A percentile compares a stretch with the other conserved stretches of the same genome.
phyloP scores from a whole-genome alignment of 2,113 vertebrate species.

The Eidolon helvum region DNA sequence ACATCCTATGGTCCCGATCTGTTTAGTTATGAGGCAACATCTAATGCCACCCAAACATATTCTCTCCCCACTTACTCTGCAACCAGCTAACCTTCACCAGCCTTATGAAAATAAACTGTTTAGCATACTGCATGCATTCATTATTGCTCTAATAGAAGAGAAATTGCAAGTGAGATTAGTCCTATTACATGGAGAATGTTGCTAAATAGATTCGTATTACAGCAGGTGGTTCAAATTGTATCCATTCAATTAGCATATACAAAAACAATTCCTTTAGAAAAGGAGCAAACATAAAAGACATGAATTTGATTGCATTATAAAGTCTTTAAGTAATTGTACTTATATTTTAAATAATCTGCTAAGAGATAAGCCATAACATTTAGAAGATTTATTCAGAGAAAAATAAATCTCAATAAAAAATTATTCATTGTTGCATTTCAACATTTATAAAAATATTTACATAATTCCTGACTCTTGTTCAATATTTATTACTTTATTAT shows the following conservation, averaged over 20 bases:
- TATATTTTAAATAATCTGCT: slow-evolving; percentile 25
- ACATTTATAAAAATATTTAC: not conserved
- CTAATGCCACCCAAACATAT: not conserved
- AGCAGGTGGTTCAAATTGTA: slow-evolving; percentile 13
- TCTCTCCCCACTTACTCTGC: not conserved
- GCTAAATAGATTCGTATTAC: slow-evolving; percentile 17
- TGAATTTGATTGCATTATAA: not conserved
- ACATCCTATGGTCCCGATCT: not conserved
- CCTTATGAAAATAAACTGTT: not conserved
- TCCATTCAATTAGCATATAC: slow-evolving; percentile 5
- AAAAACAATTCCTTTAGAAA: not conserved
- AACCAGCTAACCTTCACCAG: not conserved
- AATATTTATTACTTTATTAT: not conserved
- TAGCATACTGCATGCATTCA: not conserved
- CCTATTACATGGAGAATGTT: not conserved
- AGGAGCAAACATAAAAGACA: not conserved
- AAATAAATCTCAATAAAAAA: not conserved
- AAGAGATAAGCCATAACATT: not conserved
- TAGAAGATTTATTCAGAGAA: not conserved
- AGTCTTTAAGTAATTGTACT: not conserved
- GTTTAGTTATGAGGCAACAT: not conserved
- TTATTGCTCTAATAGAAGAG: not conserved
- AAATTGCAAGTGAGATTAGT: slow-evolving; percentile 6
- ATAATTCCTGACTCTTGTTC: not conserved
- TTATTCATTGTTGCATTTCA: not conserved